Base-by-base conservation (phyloP, 2,113 vertebrate genomes). In the Takifugu flavidus region DNA sequence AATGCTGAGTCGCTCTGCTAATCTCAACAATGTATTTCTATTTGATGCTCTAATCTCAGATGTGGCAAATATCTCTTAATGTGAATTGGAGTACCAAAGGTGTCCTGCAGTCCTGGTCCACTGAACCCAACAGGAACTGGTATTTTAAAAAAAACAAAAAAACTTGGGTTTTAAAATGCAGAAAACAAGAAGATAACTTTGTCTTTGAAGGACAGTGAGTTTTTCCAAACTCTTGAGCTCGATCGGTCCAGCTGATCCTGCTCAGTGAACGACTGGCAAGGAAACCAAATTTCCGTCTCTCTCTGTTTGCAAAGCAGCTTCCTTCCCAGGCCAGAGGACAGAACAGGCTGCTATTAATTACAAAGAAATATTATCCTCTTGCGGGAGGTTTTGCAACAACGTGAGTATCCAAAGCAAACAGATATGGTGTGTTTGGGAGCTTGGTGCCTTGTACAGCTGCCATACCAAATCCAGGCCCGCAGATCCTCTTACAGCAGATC, bases 341-440 rank as follows among this genome's bases (percentile, higher is more conserved):
- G 78, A 81, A 58, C 68, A 77, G 68, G 70, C 81, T 75, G 68
- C 71, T 74, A 77, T 85, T 80, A 85, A 80, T 85, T 83, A 85
- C 79, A 60, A 75, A 70, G 83, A 85, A 79, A 87, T 79, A 76
- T 75, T 77, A 85, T 84, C 70, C 75, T 78, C 65, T 85, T 62
- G 68, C 62, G 56, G 54, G 67, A 75, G 70, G 77, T 74, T 43
- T 82, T 45, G 62, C 72, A 80, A 69, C 85, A 80, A 74, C 74
- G 63, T 59, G 15, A 69, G 85, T 85, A 68, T 85, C 83, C 81
- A 82, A 75, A 87, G 83, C 83, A 87, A 85, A 85, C 81, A 87
- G 72, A 85, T 82, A 77, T 59, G 56, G 55, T 71, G 77, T 67
- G 72, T 61, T 79, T 79, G 78, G 70, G 74, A 77, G 82, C 77